A percentile compares a stretch with the other conserved stretches of the same genome.
These are phyloP conservation scores for Lepisosteus osseus DNA, from an alignment of 2,113 vertebrate species.

Conservation along the genomic window DNA sequence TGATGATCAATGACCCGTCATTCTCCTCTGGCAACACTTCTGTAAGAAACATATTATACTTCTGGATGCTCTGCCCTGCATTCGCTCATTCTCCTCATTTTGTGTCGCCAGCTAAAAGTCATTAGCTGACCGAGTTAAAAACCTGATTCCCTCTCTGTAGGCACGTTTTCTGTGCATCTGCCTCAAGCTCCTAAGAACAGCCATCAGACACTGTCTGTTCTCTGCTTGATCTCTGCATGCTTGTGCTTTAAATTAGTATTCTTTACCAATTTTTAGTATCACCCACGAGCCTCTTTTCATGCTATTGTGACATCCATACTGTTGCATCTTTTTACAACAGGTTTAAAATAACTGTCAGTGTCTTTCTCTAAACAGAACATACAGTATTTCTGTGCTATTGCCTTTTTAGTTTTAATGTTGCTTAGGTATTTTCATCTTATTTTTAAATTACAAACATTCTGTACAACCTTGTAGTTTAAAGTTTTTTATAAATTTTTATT, in stretches of 20 bases:
- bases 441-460: too few relatives aligned
- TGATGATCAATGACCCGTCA: constrained; percentile 37
- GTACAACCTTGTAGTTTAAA: too few relatives aligned
- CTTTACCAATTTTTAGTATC: neutral
- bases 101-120: constrained; percentile 6
- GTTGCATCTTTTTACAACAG: neutral
- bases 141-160: constrained; percentile 16
- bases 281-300: neutral
- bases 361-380: too few relatives aligned
- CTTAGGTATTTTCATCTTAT: too few relatives aligned
- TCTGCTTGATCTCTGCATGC: neutral
- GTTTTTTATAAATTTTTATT: too few relatives aligned
- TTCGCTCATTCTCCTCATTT: constrained; percentile 23
- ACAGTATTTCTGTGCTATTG: too few relatives aligned
- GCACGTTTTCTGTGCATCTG: constrained; percentile 6
- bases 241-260: neutral
- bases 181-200: too few relatives aligned
- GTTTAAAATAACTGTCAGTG: too few relatives aligned
- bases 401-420: too few relatives aligned
- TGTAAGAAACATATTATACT: constrained; percentile 25
- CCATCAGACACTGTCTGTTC: neutral
- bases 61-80: constrained; percentile 2
- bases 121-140: constrained; percentile 21
- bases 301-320: too few relatives aligned
- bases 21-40: constrained; percentile 22